Evolutionary conservation across 92 coral and sea anemone genomes (phyloP).

Genomic region (Diadumene lineata): DNA sequence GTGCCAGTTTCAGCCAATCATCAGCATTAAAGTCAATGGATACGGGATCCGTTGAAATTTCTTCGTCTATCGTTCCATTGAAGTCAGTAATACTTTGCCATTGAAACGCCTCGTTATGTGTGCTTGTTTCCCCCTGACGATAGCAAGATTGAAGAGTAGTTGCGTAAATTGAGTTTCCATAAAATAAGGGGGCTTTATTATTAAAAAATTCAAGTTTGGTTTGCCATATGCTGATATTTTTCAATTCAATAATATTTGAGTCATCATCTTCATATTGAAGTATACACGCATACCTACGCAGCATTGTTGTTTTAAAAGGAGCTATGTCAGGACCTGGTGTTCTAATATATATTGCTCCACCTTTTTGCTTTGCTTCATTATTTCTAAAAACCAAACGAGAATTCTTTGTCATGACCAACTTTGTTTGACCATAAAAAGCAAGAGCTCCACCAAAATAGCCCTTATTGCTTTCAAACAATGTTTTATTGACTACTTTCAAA

Average conservation of each 20-base stretch:
- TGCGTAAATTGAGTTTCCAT: constrained; percentile 58
- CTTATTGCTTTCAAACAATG: constrained; percentile 21
- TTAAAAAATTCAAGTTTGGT: constrained; percentile 33
- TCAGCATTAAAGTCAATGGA: background rate
- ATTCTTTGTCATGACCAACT: constrained; percentile 30
- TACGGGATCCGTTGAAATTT: constrained; percentile 67
- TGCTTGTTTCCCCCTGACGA: constrained; percentile 9
- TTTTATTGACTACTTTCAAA: constrained; percentile 33
- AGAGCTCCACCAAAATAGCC: constrained; percentile 65
- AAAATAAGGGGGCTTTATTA: constrained; percentile 29
- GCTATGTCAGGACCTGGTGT: constrained; percentile 60
- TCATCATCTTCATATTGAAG: constrained; percentile 30
- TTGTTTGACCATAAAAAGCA: constrained; percentile 52
- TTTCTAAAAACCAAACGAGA: constrained; percentile 28
- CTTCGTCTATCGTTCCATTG: constrained; percentile 3
- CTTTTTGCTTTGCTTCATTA: constrained; percentile 36
- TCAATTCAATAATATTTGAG: background rate
- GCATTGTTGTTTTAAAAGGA: constrained; percentile 42
- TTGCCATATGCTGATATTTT: constrained; percentile 39
- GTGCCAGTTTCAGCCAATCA: constrained; percentile 40
- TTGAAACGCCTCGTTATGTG: constrained; percentile 31
- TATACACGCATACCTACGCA: constrained; percentile 44
- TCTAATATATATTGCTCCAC: constrained; percentile 56
- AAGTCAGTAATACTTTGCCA: constrained; percentile 27
- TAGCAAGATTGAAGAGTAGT: constrained; percentile 60